Percentiles rank a stretch among this genome's conserved stretches.
Evolutionary conservation across 1,140 invertebrate genomes (phyloP).

Genomic region (Drosophila sucinea): DNA sequence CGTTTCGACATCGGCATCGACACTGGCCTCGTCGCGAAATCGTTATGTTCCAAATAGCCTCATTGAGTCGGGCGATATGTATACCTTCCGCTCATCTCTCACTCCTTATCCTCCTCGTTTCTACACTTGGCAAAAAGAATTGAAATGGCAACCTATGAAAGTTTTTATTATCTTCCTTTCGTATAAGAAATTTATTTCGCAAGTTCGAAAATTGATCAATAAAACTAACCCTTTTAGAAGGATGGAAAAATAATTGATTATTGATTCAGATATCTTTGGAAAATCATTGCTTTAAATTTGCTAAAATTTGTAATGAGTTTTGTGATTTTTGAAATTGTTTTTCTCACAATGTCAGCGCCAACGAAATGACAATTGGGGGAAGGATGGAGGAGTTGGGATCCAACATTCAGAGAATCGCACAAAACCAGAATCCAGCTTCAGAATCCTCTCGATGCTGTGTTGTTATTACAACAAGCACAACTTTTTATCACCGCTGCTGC

Average conservation of each 20-base stretch:
- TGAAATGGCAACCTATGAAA: too few species aligned
- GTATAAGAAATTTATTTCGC: too few species aligned
- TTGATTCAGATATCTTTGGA: too few species aligned
- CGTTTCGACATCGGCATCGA: background rate
- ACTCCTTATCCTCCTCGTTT: background rate
- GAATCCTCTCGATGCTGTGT: slow-evolving; percentile 60
- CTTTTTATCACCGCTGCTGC: slow-evolving; percentile 77
- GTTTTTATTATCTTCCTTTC: too few species aligned
- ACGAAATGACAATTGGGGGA: background rate
- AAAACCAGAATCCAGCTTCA: slow-evolving; percentile 19
- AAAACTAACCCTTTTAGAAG: too few species aligned
- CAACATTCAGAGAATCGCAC: background rate
- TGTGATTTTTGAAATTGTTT: background rate
- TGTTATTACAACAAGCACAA: slow-evolving; percentile 78
- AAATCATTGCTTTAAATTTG: too few species aligned
- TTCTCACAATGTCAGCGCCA: background rate
- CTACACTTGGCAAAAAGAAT: background rate
- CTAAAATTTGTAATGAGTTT: background rate
- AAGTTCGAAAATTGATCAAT: too few species aligned
- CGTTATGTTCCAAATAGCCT: slow-evolving; percentile 77
- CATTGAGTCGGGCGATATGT: slow-evolving; percentile 52
- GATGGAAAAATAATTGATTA: too few species aligned
- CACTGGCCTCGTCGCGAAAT: slow-evolving; percentile 64
- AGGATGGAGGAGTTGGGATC: background rate
- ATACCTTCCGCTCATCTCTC: background rate